Evolutionary conservation across 2,113 vertebrate species (phyloP).

Genomic region (Peromyscus polionotus): DNA sequence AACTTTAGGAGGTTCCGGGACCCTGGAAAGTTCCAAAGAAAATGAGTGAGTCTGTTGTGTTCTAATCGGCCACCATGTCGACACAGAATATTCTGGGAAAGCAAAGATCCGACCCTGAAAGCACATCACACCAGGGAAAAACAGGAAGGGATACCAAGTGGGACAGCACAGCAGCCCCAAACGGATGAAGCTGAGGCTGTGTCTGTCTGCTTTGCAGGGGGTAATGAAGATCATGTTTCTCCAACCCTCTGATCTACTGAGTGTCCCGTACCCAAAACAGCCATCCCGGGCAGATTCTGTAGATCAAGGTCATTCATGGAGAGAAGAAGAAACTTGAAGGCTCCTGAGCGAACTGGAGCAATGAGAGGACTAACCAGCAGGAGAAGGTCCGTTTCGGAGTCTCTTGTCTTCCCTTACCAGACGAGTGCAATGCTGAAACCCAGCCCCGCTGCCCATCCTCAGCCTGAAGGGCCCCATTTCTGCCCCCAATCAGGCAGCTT

Average conservation of each 20-base stretch:
- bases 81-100: neutral
- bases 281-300: neutral
- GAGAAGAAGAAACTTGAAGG: neutral
- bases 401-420: constrained; percentile 13
- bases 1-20: accelerated
- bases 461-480: neutral
- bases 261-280: neutral
- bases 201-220: neutral
- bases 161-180: neutral
- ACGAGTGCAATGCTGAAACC: neutral
- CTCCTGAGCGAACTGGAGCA: neutral
- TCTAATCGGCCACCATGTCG: neutral
- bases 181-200: too few species aligned
- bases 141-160: neutral
- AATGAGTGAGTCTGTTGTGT: neutral
- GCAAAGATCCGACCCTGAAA: neutral
- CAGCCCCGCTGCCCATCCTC: neutral
- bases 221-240: neutral
- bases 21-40: neutral
- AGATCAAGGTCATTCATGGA: neutral
- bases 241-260: neutral
- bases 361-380: neutral
- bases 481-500: neutral
- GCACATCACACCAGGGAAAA: neutral
- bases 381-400: neutral